These are phyloP conservation scores for Syrrhaptes paradoxus DNA, from an alignment of 2,113 vertebrate genomes.

Conservation along the genomic window DNA sequence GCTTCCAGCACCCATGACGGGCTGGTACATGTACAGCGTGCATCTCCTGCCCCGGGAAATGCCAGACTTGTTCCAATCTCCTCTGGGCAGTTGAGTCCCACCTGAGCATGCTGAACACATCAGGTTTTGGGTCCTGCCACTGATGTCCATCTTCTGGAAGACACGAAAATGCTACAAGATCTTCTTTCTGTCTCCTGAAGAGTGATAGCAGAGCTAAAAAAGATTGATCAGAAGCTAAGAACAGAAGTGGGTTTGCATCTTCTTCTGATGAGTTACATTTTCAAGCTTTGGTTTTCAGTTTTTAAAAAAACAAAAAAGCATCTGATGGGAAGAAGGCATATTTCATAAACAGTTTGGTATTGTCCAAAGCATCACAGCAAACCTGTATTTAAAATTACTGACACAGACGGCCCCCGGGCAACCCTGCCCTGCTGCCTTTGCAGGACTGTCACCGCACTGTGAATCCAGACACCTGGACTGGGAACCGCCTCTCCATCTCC, in stretches of 20 bases:
- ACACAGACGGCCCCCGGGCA: fast-evolving
- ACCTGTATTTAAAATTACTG: neutral
- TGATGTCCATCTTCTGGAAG: neutral
- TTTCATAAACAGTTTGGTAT: neutral
- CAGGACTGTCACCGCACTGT: neutral
- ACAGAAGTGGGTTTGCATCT: neutral
- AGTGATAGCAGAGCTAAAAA: neutral
- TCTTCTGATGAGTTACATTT: neutral
- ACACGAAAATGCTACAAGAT: neutral
- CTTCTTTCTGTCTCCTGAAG: neutral
- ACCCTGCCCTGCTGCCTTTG: fast-evolving
- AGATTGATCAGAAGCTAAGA: neutral
- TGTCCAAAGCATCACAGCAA: neutral
- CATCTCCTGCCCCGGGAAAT: neutral
- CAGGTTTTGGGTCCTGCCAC: neutral
- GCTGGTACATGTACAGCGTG: fast-evolving
- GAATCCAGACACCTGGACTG: neutral
- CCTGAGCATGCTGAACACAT: neutral
- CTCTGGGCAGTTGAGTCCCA: neutral
- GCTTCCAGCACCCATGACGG: fast-evolving
- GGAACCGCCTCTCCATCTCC: neutral
- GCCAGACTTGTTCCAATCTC: neutral
- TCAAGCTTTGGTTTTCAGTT: neutral
- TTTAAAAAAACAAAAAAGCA: neutral
- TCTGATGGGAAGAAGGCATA: neutral